phyloP scores from a whole-genome alignment of 2,113 vertebrate species.

The Alosa alosa region DNA sequence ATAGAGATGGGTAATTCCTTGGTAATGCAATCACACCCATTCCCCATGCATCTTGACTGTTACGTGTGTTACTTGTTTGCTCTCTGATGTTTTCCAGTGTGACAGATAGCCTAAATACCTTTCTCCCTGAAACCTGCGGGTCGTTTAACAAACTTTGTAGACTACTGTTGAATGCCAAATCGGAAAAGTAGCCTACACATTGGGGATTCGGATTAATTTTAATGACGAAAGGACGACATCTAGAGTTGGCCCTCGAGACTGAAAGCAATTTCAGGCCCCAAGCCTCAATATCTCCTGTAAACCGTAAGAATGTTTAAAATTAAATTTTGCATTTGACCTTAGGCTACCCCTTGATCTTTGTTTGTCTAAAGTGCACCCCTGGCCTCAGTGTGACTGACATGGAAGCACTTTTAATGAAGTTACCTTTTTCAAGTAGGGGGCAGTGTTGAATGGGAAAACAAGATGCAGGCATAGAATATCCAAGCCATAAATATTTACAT shows the following conservation, averaged over 20 bases:
- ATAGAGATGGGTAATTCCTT: background rate
- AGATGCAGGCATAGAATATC: too few relatives aligned
- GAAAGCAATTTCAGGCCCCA: background rate
- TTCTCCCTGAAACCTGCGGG: background rate
- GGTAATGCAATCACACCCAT: background rate
- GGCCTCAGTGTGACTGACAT: too few relatives aligned
- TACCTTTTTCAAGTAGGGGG: too few relatives aligned
- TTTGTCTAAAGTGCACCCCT: too few relatives aligned
- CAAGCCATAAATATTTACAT: too few relatives aligned
- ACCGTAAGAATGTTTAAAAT: too few relatives aligned
- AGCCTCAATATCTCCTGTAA: too few relatives aligned
- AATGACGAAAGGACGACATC: conserved; percentile 7
- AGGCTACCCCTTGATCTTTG: too few relatives aligned
- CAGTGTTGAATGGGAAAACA: too few relatives aligned
- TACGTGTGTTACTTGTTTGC: background rate
- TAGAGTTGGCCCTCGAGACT: background rate
- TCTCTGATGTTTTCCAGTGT: background rate
- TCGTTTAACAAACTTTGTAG: background rate
- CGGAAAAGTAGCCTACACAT: background rate
- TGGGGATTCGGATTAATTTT: background rate
- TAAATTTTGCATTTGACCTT: background rate
- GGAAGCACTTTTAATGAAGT: too few relatives aligned
- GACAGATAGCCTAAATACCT: background rate
- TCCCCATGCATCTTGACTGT: background rate
- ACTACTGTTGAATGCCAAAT: background rate